Conservation (phyloP, 2,888 invertebrate species). For the Calephelis perditalis region DNA sequence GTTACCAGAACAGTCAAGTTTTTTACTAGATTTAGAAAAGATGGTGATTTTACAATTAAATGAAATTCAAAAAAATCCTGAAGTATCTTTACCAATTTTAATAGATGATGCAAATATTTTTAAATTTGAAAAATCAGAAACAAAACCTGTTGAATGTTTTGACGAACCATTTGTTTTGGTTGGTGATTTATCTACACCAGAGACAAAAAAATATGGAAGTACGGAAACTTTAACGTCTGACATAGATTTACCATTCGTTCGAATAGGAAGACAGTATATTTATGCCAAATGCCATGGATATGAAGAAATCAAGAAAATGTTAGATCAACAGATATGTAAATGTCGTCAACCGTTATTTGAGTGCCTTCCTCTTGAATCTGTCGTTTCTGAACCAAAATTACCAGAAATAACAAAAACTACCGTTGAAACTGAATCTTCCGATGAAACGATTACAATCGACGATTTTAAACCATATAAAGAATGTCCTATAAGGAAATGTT, state of each 20-base stretch:
- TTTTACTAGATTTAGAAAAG: constrained; percentile 62
- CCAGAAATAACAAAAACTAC: constrained; percentile 15
- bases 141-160: constrained; percentile 37
- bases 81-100: constrained; percentile 41
- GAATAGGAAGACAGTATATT: constrained; percentile 51
- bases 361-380: constrained; percentile 17
- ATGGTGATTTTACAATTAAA: constrained; percentile 62
- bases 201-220: constrained; percentile 50
- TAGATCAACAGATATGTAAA: constrained; percentile 53
- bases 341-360: constrained; percentile 33
- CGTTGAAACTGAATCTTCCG: constrained; percentile 41
- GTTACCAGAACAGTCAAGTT: constrained; percentile 62
- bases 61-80: constrained; percentile 55
- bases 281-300: constrained; percentile 64
- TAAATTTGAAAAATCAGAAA: constrained; percentile 39
- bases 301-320: constrained; percentile 50
- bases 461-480: constrained; percentile 35
- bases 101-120: constrained; percentile 46
- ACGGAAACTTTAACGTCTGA: constrained; percentile 54
- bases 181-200: constrained; percentile 48
- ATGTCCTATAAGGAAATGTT: background rate
- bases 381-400: constrained; percentile 22
- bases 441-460: constrained; percentile 46
- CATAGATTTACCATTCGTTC: constrained; percentile 51
- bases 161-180: constrained; percentile 52